Base-by-base conservation (phyloP, 2,888 invertebrate genomes). In the Protophormia terraenovae region DNA sequence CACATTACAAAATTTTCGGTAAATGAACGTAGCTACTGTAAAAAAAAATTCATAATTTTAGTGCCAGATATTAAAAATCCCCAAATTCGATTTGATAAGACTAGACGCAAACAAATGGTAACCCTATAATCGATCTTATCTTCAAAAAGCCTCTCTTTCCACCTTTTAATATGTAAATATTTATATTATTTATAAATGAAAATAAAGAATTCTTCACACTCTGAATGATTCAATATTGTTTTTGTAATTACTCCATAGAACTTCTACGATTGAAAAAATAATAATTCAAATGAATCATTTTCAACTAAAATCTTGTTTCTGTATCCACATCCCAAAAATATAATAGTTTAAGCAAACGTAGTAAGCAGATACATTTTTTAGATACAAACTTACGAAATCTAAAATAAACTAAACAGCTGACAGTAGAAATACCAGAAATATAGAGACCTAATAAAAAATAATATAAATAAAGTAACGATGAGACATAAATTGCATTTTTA, bases 351-450 rank as follows among this genome's bases (percentile, higher is more conserved):
- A n/a, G n/a, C 41, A 41, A 41, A 12, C 41, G 41, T 41, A 41
- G 14, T 41, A 62, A 22, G 19, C n/a, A 64, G 35, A 41, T 64
- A n/a, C 22, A 24, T 62, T 62, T 38, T 64, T 38, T 38, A 64
- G 14, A 12, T 1, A 29, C 29, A 41, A 55, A 53, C 60, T 32
- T 19, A 24, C n/a, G 19, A 62, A 22, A 14, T 12, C 19, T 32
- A 45, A 16, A 14, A 10, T 16, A 64, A 82, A 72, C 83, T 16
- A 64, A 82, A 72, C 83, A 83, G 83, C 83, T 83, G 83, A 71
- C 53, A 58, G 4, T 47, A n/a, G 16, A 47, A 47, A 47, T 47
- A 2, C 7, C 19, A 47, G 19, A 7, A 16, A 32, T 32, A 32
- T 6, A 47, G 10, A 47, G 19, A 71, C 29, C 19, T 22, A 67